Evolutionary conservation across 2,888 invertebrate genomes (phyloP).

Genomic region (Boloria selene): DNA sequence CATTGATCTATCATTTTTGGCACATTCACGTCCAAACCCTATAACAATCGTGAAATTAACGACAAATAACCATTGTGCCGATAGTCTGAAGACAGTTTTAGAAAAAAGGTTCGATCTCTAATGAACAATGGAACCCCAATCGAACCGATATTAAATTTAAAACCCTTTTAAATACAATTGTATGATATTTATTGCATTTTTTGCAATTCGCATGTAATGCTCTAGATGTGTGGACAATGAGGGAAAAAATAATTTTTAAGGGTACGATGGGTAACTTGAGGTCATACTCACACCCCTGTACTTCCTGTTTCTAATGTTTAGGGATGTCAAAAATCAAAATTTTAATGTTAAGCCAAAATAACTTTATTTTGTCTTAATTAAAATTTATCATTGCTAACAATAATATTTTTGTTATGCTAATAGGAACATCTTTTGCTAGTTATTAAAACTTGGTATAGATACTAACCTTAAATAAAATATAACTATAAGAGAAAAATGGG

Average conservation of each 20-base stretch:
- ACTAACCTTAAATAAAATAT: no score
- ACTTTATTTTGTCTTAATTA: background rate
- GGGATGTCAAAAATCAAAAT: slow-evolving; percentile 56
- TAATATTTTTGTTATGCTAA: background rate
- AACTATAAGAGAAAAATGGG: no score
- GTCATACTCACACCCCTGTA: slow-evolving; percentile 81
- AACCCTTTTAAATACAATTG: slow-evolving; percentile 79
- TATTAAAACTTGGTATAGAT: no score
- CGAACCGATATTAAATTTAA: slow-evolving; percentile 75
- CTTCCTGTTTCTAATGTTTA: slow-evolving; percentile 64
- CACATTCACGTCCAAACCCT: background rate
- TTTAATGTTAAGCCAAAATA: background rate
- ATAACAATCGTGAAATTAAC: slow-evolving; percentile 45
- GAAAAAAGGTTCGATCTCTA: slow-evolving; percentile 57
- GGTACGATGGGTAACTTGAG: slow-evolving; percentile 78
- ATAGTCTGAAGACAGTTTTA: slow-evolving; percentile 51
- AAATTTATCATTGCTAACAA: background rate
- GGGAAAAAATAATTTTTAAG: slow-evolving; percentile 54
- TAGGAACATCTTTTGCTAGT: no score
- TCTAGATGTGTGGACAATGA: slow-evolving; percentile 68
- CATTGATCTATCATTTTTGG: background rate
- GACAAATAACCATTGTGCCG: slow-evolving; percentile 44
- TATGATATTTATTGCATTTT: slow-evolving; percentile 80
- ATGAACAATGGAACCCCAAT: slow-evolving; percentile 62
- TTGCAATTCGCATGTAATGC: slow-evolving; percentile 66